Evolutionary conservation across 2,888 invertebrate genomes (phyloP).

Genomic region (Hermaeophaga mercurialis): DNA sequence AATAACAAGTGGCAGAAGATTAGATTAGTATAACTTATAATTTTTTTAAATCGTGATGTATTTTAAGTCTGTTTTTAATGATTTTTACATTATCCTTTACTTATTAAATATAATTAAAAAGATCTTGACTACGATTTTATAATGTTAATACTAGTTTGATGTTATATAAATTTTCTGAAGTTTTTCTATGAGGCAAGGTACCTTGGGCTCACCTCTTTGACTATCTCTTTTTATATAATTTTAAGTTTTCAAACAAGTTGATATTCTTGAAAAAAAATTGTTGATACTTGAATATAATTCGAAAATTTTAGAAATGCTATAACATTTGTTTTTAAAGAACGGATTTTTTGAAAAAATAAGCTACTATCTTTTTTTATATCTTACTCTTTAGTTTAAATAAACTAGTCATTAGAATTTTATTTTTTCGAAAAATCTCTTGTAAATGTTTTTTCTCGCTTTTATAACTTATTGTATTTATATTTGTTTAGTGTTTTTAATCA

Average conservation of each 20-base stretch:
- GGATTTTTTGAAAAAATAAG: slow-evolving; percentile 22
- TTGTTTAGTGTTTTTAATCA: slow-evolving; percentile 23
- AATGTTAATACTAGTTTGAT: too few relatives aligned
- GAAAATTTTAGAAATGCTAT: slow-evolving; percentile 12
- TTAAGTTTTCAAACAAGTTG: slow-evolving; percentile 9
- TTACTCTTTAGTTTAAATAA: slow-evolving; percentile 5
- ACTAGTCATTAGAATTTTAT: slow-evolving; percentile 23
- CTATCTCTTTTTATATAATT: slow-evolving; percentile 4
- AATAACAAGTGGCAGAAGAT: too few relatives aligned
- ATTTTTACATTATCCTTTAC: too few relatives aligned
- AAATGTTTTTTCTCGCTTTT: slow-evolving; percentile 23
- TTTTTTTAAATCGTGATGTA: too few relatives aligned
- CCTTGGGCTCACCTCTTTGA: too few relatives aligned
- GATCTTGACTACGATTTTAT: too few relatives aligned
- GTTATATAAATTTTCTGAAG: too few relatives aligned
- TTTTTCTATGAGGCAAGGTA: too few relatives aligned
- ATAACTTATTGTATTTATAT: slow-evolving; percentile 28
- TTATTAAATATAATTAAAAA: too few relatives aligned
- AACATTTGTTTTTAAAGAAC: slow-evolving; percentile 16
- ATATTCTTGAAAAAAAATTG: slow-evolving; percentile 8
- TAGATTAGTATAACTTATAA: too few relatives aligned
- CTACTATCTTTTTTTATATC: slow-evolving; percentile 7
- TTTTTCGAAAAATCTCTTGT: slow-evolving; percentile 22
- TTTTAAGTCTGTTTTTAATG: too few relatives aligned
- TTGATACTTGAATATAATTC: slow-evolving; percentile 13